phyloP scores from a whole-genome alignment of 2,888 invertebrate genomes.

The Cantharis rustica region DNA sequence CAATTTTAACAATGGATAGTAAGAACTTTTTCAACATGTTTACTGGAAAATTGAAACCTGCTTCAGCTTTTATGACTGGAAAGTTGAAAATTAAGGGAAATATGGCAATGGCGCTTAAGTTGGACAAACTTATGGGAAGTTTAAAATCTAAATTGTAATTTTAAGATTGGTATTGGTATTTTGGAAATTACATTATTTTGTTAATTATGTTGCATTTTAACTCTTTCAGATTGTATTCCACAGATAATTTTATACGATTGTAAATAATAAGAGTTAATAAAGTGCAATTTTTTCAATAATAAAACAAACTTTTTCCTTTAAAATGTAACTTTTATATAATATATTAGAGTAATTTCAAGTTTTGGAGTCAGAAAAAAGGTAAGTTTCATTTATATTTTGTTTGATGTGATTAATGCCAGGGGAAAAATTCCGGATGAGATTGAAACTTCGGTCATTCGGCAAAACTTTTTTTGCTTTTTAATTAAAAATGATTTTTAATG shows the following conservation, averaged over 20 bases:
- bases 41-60: conserved; percentile 85
- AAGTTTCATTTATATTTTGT: no score
- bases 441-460: no score
- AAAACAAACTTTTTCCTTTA: background rate
- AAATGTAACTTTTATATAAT: no score
- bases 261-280: background rate
- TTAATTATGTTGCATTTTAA: background rate
- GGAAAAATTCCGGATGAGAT: no score
- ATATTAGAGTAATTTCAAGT: no score
- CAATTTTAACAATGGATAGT: conserved; percentile 82
- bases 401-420: no score
- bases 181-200: background rate
- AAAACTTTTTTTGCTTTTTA: no score
- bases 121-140: conserved; percentile 86
- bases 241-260: background rate
- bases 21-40: conserved; percentile 82
- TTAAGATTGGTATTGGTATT: background rate
- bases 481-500: no score
- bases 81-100: conserved; percentile 93
- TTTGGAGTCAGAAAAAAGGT: no score
- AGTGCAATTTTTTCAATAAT: background rate
- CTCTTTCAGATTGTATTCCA: background rate
- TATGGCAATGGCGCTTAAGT: conserved; percentile 90
- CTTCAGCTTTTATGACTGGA: conserved; percentile 94
- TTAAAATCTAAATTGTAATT: conserved; percentile 70